phyloP scores from a whole-genome alignment of 2,113 vertebrate species.

The Corythaeola cristata region DNA sequence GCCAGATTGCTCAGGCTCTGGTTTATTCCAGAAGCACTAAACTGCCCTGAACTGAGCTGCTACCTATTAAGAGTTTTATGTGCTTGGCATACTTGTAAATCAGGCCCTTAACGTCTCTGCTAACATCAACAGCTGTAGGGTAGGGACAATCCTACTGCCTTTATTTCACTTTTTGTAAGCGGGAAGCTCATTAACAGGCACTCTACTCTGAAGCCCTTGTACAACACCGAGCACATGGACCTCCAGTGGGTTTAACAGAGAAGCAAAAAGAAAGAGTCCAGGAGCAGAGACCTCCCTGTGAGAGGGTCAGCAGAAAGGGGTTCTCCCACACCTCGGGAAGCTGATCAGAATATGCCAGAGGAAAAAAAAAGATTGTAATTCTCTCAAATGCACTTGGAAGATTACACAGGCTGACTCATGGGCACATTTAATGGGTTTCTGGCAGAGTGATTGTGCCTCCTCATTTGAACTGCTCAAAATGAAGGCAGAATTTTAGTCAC shows the following conservation, averaged over 20 bases:
- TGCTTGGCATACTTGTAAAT: background rate
- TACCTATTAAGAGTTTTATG: background rate
- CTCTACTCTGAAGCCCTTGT: background rate
- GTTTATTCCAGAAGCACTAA: background rate
- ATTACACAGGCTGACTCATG: background rate
- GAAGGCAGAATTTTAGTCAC: constrained; percentile 24
- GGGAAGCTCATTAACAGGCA: background rate
- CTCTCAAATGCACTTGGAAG: background rate
- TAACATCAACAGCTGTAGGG: background rate
- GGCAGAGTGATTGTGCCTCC: background rate
- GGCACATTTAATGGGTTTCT: constrained; percentile 23
- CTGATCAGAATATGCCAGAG: background rate
- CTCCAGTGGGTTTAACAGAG: background rate
- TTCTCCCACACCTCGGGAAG: background rate
- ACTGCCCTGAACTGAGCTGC: background rate
- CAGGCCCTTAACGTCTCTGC: background rate
- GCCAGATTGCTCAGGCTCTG: background rate
- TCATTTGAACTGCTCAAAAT: background rate
- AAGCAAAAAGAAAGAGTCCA: background rate
- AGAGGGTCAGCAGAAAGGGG: background rate
- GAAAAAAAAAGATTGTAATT: background rate
- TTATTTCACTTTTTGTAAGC: background rate
- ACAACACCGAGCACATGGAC: background rate
- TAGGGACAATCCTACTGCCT: background rate
- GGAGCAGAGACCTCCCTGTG: background rate